phyloP scores from a whole-genome alignment of 92 coral and sea anemone genomes.

The Isaurus tuberculatus region DNA sequence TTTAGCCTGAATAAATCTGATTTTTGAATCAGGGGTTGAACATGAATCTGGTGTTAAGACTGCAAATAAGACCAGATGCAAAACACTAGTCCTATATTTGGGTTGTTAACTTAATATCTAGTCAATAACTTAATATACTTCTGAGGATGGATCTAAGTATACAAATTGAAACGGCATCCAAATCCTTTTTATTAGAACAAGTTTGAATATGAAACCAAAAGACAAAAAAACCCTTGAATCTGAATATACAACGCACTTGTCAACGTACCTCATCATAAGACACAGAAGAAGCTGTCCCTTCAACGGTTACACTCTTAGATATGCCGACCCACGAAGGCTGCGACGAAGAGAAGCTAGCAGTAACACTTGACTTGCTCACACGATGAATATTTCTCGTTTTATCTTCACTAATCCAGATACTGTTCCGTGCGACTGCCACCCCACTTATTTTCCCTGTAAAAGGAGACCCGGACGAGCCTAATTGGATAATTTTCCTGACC shows the following conservation, averaged over 20 bases:
- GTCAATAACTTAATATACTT: too few relatives aligned
- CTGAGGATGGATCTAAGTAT: too few relatives aligned
- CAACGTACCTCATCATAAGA: constrained; percentile 78
- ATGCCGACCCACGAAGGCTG: constrained; percentile 76
- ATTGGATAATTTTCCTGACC: constrained; percentile 81
- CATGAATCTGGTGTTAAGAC: too few relatives aligned
- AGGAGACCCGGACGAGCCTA: constrained; percentile 72
- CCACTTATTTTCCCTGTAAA: constrained; percentile 85
- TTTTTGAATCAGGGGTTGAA: too few relatives aligned
- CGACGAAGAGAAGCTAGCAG: constrained; percentile 62
- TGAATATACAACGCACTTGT: background rate
- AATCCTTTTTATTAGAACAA: too few relatives aligned
- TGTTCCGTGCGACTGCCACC: constrained; percentile 74
- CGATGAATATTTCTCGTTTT: constrained; percentile 68
- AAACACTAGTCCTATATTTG: too few relatives aligned
- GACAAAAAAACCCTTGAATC: too few relatives aligned
- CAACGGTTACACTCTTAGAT: constrained; percentile 67
- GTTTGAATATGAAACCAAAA: too few relatives aligned
- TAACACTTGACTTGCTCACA: constrained; percentile 70
- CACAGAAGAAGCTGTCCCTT: constrained; percentile 88
- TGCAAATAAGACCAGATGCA: too few relatives aligned
- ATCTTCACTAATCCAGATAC: constrained; percentile 89
- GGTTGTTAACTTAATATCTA: too few relatives aligned
- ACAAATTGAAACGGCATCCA: too few relatives aligned
- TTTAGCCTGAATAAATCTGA: too few relatives aligned